Conservation (phyloP, 2,888 invertebrate species). For the Pomacea canaliculata region DNA sequence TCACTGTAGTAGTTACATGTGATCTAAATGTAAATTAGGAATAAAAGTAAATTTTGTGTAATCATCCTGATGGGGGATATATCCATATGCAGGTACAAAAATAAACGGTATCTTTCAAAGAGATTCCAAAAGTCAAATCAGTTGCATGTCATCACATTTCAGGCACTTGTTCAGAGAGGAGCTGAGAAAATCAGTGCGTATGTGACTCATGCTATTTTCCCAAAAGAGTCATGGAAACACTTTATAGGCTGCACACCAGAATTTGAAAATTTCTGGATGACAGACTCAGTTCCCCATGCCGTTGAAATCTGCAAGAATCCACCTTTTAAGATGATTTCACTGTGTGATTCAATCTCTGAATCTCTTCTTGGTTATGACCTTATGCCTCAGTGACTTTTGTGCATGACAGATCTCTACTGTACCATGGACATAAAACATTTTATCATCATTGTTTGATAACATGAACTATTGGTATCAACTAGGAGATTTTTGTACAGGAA, state of each 20-base stretch:
- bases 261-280: slow-evolving; percentile 69
- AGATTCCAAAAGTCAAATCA: too few relatives aligned
- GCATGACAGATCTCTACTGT: neutral
- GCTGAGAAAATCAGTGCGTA: slow-evolving; percentile 66
- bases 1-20: too few relatives aligned
- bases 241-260: slow-evolving; percentile 55
- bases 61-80: too few relatives aligned
- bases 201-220: slow-evolving; percentile 70
- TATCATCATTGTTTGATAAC: too few relatives aligned
- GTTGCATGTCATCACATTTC: slow-evolving; percentile 17
- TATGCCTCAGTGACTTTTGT: slow-evolving; percentile 28
- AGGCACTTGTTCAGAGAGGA: slow-evolving; percentile 63
- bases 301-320: slow-evolving; percentile 57
- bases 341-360: slow-evolving; percentile 64
- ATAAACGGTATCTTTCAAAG: too few relatives aligned
- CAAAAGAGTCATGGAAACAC: slow-evolving; percentile 67
- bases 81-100: too few relatives aligned
- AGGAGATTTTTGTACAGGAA: too few relatives aligned
- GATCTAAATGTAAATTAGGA: too few relatives aligned
- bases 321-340: slow-evolving; percentile 67
- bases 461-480: too few relatives aligned
- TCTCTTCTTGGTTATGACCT: slow-evolving; percentile 67
- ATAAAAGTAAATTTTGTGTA: too few relatives aligned
- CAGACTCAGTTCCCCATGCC: slow-evolving; percentile 69
- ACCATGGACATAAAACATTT: too few relatives aligned